Percentiles rank a stretch among this genome's conserved stretches.
Evolutionary conservation across 2,113 vertebrate genomes (phyloP).

Genomic region (Microtus oregoni): DNA sequence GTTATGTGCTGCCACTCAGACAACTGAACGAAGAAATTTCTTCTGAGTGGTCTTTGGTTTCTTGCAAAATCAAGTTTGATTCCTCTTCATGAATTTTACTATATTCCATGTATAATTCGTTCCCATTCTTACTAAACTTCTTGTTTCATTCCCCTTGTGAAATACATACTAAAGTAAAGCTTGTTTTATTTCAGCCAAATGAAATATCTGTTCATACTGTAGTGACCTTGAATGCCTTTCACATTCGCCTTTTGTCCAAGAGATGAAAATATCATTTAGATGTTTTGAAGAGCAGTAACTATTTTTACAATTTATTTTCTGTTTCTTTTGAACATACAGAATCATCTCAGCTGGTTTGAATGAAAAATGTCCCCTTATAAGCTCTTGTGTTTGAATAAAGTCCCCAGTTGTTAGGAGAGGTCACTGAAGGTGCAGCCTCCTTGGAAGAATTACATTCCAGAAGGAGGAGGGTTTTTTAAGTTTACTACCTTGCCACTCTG

Average conservation of each 20-base stretch:
- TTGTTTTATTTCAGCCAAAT: not conserved
- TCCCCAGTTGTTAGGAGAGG: not conserved
- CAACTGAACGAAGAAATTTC: no score
- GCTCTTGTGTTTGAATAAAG: not conserved
- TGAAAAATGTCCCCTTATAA: not conserved
- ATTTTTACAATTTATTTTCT: not conserved
- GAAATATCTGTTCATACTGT: not conserved
- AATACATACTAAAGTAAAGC: not conserved
- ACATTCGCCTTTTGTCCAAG: not conserved
- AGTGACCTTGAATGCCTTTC: not conserved
- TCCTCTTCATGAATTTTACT: not conserved
- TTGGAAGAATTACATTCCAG: not conserved
- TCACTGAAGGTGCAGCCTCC: not conserved
- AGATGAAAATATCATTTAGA: not conserved
- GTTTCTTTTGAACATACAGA: not conserved
- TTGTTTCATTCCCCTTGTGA: not conserved
- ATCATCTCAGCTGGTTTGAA: not conserved
- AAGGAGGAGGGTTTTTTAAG: not conserved
- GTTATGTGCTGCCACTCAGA: no score
- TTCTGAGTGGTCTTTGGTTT: not conserved
- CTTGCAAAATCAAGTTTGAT: not conserved
- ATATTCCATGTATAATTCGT: not conserved
- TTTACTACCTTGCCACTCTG: not conserved
- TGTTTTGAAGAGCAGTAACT: not conserved
- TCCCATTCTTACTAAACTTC: not conserved